Evolutionary conservation across 92 coral and sea anemone species (phyloP).

Genomic region (Epizoanthus ramosus): DNA sequence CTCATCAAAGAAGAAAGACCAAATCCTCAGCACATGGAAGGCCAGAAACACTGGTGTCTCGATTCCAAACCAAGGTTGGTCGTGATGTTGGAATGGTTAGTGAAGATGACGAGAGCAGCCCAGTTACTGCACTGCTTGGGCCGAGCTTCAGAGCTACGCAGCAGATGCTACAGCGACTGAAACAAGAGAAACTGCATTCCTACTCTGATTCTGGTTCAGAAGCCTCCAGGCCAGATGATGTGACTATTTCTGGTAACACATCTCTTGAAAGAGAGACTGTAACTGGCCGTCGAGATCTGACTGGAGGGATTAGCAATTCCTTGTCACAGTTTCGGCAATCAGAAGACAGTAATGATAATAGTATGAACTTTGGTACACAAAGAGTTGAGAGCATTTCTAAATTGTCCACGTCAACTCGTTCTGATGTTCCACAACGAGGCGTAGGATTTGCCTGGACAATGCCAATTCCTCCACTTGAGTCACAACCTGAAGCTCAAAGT

Average conservation of each 20-base stretch:
- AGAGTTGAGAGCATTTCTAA: constrained; percentile 3
- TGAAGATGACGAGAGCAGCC: constrained; percentile 81
- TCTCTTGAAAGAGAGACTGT: neutral
- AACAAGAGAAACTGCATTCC: constrained; percentile 63
- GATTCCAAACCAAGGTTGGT: constrained; percentile 26
- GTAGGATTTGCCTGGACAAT: constrained; percentile 39
- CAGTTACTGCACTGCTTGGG: constrained; percentile 94
- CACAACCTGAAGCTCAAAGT: neutral
- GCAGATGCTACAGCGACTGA: constrained; percentile 73
- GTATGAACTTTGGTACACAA: constrained; percentile 3
- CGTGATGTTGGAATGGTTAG: constrained; percentile 61
- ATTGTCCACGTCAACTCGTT: constrained; percentile 3
- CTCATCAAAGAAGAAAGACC: neutral
- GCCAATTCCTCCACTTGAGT: constrained; percentile 32
- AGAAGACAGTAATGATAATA: neutral
- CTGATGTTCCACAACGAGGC: constrained; percentile 30
- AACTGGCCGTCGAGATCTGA: constrained; percentile 9
- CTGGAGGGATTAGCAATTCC: neutral
- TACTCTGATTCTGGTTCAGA: constrained; percentile 51
- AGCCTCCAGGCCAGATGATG: constrained; percentile 29
- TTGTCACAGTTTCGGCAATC: neutral
- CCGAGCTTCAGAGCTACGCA: constrained; percentile 95
- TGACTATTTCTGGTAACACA: neutral
- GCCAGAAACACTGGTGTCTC: constrained; percentile 21
- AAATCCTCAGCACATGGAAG: neutral